phyloP scores from a whole-genome alignment of 2,888 invertebrate genomes.

The Seira sanloemensis region DNA sequence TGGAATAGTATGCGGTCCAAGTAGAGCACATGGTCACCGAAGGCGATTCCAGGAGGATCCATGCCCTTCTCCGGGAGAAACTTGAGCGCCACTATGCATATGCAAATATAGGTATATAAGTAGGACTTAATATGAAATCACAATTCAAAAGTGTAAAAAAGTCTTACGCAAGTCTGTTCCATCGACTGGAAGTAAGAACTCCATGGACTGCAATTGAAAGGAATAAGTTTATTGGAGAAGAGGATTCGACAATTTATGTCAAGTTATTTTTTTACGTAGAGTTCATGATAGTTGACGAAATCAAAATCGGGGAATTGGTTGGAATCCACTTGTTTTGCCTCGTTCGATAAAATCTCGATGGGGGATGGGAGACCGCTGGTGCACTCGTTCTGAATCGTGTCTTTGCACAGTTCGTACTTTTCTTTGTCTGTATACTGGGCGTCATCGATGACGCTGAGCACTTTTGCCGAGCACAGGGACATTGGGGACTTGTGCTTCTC shows the following conservation, averaged over 20 bases:
- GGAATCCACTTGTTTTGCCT: neutral
- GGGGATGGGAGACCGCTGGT: neutral
- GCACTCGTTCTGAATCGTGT: neutral
- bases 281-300: neutral
- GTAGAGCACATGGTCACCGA: neutral
- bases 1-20: conserved; percentile 19
- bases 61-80: neutral
- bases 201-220: neutral
- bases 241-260: no score
- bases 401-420: neutral
- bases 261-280: no score
- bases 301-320: neutral
- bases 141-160: neutral
- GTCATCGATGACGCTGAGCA: neutral
- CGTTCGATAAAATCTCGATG: neutral
- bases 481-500: neutral
- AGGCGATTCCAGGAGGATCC: neutral
- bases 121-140: neutral
- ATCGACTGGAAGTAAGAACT: neutral
- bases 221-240: neutral
- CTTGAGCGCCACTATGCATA: neutral
- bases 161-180: neutral
- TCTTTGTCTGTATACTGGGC: neutral
- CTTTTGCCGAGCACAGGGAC: neutral
- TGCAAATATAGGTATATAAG: neutral